These are phyloP conservation scores for Metridium senile DNA, from an alignment of 92 coral and sea anemone species.

Conservation along the genomic window DNA sequence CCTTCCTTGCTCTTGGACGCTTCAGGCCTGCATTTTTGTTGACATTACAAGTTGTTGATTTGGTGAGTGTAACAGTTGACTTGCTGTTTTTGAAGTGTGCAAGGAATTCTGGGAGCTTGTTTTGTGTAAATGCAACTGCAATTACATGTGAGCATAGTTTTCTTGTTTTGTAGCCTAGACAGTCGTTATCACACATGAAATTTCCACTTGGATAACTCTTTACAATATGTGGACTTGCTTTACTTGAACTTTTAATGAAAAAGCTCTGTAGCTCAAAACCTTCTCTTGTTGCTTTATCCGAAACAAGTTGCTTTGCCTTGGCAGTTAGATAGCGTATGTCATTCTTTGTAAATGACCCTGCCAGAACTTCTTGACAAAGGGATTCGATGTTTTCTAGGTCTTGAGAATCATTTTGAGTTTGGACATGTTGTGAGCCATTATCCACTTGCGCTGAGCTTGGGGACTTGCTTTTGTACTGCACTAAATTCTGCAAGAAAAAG, in stretches of 20 bases:
- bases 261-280: constrained; percentile 43
- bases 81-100: constrained; percentile 16
- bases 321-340: constrained; percentile 6
- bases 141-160: constrained; percentile 44
- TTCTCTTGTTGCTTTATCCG: constrained; percentile 24
- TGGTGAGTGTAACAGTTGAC: constrained; percentile 34
- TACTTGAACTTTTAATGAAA: constrained; percentile 34
- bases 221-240: constrained; percentile 28
- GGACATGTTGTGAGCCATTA: background rate
- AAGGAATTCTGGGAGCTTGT: constrained; percentile 21
- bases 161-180: constrained; percentile 50
- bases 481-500: no score
- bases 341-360: background rate
- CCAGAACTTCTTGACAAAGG: constrained; percentile 28
- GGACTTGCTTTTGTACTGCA: constrained; percentile 25
- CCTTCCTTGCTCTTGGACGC: constrained; percentile 23
- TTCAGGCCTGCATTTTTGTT: constrained; percentile 48
- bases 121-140: constrained; percentile 42
- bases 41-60: constrained; percentile 26
- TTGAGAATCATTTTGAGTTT: background rate
- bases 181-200: constrained; percentile 44
- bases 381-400: constrained; percentile 1
- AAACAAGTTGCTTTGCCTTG: constrained; percentile 44
- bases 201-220: constrained; percentile 28
- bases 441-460: background rate